Conservation (phyloP, 2,797 vertebrate genomes). For the Uromys caudimaculatus region DNA sequence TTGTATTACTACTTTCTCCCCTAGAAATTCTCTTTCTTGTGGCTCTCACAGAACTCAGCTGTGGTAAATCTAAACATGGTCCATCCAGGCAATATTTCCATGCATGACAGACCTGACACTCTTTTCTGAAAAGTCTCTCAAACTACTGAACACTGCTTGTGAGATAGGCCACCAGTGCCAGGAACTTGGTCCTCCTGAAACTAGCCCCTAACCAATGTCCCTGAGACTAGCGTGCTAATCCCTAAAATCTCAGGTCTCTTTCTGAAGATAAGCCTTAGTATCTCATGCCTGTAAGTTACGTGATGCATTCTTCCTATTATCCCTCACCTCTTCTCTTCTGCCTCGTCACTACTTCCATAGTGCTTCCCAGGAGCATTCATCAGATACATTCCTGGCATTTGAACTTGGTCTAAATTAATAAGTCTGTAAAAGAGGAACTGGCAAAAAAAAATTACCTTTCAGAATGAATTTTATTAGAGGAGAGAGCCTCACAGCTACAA, state of each 20-base stretch:
- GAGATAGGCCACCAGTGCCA: background rate
- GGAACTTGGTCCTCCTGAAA: background rate
- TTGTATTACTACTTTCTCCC: background rate
- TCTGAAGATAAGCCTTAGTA: background rate
- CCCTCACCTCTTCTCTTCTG: background rate
- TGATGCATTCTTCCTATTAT: background rate
- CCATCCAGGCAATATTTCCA: background rate
- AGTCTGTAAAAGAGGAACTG: background rate
- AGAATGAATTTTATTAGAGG: background rate
- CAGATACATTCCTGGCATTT: background rate
- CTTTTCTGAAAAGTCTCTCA: background rate
- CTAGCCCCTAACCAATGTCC: background rate
- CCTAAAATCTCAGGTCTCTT: background rate
- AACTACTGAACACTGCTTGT: background rate
- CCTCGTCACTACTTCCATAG: background rate
- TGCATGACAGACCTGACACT: background rate
- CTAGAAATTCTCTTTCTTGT: slow-evolving; percentile 34
- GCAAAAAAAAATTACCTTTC: background rate
- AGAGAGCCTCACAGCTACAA: background rate
- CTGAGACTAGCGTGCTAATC: background rate
- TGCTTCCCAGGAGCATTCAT: background rate
- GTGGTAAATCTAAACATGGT: background rate
- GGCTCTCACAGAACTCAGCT: background rate
- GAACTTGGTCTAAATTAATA: background rate
- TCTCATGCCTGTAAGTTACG: background rate